phyloP scores from a whole-genome alignment of 2,113 vertebrate genomes.

The Solea senegalensis region DNA sequence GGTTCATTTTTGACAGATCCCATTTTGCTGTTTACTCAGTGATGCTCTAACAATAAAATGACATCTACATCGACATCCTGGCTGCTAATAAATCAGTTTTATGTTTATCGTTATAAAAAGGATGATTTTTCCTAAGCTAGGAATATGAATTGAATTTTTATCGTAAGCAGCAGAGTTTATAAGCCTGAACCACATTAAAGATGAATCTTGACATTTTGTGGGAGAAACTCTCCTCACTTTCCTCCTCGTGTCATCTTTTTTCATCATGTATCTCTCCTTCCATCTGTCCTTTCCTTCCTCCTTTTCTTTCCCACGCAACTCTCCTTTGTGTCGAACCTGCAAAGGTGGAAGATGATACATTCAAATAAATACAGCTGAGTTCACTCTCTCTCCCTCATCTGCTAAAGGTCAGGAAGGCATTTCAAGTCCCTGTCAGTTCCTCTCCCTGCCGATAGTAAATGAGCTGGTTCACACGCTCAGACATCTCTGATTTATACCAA shows the following conservation, averaged over 20 bases:
- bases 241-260: conserved; percentile 5
- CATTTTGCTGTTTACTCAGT: conserved; percentile 6
- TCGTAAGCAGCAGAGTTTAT: conserved; percentile 11
- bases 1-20: not conserved
- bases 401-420: conserved; percentile 33
- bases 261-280: not conserved
- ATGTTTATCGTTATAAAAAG: not conserved
- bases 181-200: conserved; percentile 27
- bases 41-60: conserved; percentile 4
- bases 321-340: not conserved
- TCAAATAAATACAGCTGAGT: conserved; percentile 1
- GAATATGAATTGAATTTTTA: conserved; percentile 4
- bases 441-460: conserved; percentile 24
- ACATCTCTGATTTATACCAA: conserved; percentile 60
- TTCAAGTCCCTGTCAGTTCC: conserved; percentile 4
- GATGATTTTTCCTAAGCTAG: conserved; percentile 24
- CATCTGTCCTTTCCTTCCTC: conserved; percentile 5
- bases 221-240: not conserved
- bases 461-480: conserved; percentile 23
- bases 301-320: conserved; percentile 3
- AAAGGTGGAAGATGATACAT: not conserved
- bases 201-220: conserved; percentile 17
- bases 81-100: conserved; percentile 29
- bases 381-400: not conserved
- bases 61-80: not conserved